Evolutionary conservation across 2,113 vertebrate genomes (phyloP).

Genomic region (Bolborhynchus lineola): DNA sequence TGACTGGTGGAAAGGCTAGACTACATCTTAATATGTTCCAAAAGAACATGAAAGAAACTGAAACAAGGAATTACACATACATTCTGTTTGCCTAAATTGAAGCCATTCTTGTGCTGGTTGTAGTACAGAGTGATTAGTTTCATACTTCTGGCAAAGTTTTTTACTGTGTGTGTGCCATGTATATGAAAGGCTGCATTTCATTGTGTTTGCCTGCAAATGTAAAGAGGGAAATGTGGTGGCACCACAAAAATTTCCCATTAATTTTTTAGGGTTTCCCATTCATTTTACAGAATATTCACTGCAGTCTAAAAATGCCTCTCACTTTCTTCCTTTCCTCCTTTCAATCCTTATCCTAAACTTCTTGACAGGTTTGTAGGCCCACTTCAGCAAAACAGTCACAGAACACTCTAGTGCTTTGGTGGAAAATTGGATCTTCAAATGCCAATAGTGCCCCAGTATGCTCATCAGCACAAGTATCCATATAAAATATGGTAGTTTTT

Average conservation of each 20-base stretch:
- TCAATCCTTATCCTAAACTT: background rate
- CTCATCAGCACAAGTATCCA: background rate
- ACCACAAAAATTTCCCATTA: background rate
- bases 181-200: background rate
- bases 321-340: background rate
- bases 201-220: background rate
- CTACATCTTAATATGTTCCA: background rate
- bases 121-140: background rate
- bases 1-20: rapidly evolving
- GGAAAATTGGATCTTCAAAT: background rate
- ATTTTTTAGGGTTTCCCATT: background rate
- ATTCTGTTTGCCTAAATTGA: background rate
- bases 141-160: background rate
- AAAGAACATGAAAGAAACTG: background rate
- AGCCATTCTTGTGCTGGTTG: background rate
- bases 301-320: background rate
- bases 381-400: background rate
- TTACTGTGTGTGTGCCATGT: background rate
- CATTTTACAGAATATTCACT: background rate
- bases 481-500: background rate
- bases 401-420: background rate
- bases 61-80: background rate
- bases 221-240: background rate
- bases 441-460: background rate
- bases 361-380: background rate